These are phyloP conservation scores for Volucella bombylans DNA, from an alignment of 2,888 invertebrate species.

Conservation along the genomic window DNA sequence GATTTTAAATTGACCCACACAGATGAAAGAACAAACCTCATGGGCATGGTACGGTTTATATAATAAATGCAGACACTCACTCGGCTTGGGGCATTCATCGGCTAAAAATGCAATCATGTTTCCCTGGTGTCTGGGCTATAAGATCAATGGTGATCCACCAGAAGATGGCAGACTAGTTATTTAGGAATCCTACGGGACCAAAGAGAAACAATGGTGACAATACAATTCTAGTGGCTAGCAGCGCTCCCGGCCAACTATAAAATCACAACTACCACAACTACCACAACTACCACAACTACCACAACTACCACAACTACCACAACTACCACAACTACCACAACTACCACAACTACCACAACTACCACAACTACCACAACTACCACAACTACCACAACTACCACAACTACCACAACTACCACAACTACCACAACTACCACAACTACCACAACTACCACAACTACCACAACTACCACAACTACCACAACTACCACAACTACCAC, in stretches of 20 bases:
- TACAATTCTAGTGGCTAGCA: constrained; percentile 79
- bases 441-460: constrained; percentile 79
- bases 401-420: constrained; percentile 80
- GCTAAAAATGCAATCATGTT: constrained; percentile 94
- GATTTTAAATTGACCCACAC: too few species aligned
- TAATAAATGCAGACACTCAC: constrained; percentile 94
- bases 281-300: constrained; percentile 81
- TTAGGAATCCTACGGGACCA: constrained; percentile 92
- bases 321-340: constrained; percentile 80
- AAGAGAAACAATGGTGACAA: constrained; percentile 85
- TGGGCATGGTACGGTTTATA: constrained; percentile 92
- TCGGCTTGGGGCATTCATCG: constrained; percentile 94
- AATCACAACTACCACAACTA: constrained; percentile 78
- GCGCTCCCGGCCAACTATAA: constrained; percentile 76
- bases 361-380: constrained; percentile 79
- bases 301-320: constrained; percentile 79
- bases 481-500: constrained; percentile 80
- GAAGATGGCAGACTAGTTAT: constrained; percentile 94
- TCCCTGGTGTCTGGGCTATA: constrained; percentile 94
- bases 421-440: constrained; percentile 80
- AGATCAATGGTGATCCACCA: constrained; percentile 89
- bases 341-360: constrained; percentile 81
- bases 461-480: constrained; percentile 80
- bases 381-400: constrained; percentile 80
- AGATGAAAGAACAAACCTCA: constrained; percentile 89